These are phyloP conservation scores for Hemaris fuciformis DNA, from an alignment of 2,888 invertebrate species.

Conservation along the genomic window DNA sequence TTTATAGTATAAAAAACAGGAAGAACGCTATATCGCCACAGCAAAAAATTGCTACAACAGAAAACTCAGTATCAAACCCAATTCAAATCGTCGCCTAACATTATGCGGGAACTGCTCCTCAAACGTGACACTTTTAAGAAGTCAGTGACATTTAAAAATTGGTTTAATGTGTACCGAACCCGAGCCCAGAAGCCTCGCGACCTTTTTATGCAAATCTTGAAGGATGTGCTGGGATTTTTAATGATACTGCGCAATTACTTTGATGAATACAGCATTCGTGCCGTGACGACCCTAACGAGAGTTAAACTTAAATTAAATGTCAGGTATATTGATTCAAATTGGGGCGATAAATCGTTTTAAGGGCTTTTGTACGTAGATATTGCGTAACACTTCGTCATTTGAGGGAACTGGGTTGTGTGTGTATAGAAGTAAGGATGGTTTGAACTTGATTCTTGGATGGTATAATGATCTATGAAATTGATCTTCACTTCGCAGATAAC, in stretches of 20 bases:
- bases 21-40: not conserved
- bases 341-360: constrained; percentile 14
- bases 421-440: not conserved
- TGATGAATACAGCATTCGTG: constrained; percentile 67
- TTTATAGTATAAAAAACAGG: no score
- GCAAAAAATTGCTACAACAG: not conserved
- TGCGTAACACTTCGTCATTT: not conserved
- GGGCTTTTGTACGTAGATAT: not conserved
- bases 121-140: constrained; percentile 48
- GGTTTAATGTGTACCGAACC: constrained; percentile 54
- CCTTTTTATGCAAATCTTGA: constrained; percentile 77
- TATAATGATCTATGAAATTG: no score
- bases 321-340: constrained; percentile 56
- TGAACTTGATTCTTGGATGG: no score
- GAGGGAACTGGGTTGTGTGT: not conserved
- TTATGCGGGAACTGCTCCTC: constrained; percentile 27
- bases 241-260: constrained; percentile 74
- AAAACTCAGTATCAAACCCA: not conserved
- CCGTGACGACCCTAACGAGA: constrained; percentile 40
- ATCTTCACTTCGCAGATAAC: no score
- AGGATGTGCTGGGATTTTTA: constrained; percentile 74
- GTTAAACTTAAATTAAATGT: constrained; percentile 47
- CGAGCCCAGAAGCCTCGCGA: constrained; percentile 45
- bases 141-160: constrained; percentile 59
- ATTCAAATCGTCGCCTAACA: not conserved